A percentile compares a stretch with the other conserved stretches of the same genome.
phyloP scores from a whole-genome alignment of 2,113 vertebrate genomes.

The Sylvia atricapilla region DNA sequence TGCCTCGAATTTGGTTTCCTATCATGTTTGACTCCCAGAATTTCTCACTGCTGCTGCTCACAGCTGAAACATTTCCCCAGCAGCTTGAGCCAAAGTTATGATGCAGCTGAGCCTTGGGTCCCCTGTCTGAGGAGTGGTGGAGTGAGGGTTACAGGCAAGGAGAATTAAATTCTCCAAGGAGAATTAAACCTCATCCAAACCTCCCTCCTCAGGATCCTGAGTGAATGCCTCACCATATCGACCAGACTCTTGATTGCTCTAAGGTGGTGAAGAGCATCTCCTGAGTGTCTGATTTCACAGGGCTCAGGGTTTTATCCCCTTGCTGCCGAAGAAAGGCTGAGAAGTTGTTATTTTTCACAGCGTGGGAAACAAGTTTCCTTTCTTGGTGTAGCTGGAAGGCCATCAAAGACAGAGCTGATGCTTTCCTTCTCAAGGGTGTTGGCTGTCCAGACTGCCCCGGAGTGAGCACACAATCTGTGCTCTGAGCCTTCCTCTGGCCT shows the following conservation, averaged over 20 bases:
- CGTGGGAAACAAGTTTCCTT: neutral
- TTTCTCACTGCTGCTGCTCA: neutral
- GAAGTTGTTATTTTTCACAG: neutral
- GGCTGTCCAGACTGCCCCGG: neutral
- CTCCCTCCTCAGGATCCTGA: neutral
- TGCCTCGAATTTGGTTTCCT: neutral
- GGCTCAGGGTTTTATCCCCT: neutral
- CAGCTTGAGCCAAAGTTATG: neutral
- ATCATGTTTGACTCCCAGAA: neutral
- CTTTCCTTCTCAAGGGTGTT: neutral
- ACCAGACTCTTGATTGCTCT: neutral
- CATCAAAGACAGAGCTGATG: neutral
- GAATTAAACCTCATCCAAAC: neutral
- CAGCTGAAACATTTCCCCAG: neutral
- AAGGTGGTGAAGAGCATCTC: neutral
- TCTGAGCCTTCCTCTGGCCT: neutral
- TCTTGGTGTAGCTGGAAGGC: neutral
- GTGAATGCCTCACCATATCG: neutral
- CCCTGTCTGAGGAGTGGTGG: neutral
- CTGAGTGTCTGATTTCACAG: neutral
- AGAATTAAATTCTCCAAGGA: neutral
- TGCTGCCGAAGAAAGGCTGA: neutral
- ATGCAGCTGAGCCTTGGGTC: neutral
- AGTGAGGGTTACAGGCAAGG: neutral
- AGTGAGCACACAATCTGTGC: neutral